Evolutionary conservation across 1,140 invertebrate genomes (phyloP).

Genomic region (Contarinia nasturtii): DNA sequence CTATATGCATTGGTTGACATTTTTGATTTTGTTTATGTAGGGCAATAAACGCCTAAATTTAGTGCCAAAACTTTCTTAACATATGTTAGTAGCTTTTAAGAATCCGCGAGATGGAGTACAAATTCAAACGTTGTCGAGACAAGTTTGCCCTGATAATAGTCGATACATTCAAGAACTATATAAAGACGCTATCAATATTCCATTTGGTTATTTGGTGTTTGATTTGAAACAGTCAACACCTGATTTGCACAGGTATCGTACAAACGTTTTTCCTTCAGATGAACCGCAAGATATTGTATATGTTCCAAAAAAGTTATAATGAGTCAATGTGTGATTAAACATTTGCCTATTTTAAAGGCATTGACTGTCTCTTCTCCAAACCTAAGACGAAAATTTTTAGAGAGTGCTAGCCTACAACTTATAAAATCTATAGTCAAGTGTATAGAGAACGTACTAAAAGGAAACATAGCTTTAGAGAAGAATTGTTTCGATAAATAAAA

Average conservation of each 20-base stretch:
- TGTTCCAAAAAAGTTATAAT: background rate
- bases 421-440: background rate
- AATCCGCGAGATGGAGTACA: background rate
- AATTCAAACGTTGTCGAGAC: background rate
- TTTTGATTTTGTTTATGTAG: too few relatives aligned
- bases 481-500: background rate
- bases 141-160: background rate
- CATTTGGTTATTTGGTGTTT: background rate
- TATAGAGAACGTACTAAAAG: background rate
- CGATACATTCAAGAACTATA: background rate
- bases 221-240: background rate
- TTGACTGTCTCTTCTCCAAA: background rate
- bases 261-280: background rate
- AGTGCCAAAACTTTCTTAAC: too few relatives aligned
- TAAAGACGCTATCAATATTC: background rate
- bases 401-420: background rate
- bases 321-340: background rate
- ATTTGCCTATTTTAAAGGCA: constrained; percentile 1
- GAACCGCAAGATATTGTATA: background rate
- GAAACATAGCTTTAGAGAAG: background rate
- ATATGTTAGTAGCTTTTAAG: too few relatives aligned
- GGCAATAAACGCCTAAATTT: too few relatives aligned
- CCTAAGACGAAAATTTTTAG: background rate
- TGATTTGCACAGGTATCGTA: background rate
- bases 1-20: too few relatives aligned